Percentiles rank a stretch among this genome's conserved stretches.
Evolutionary conservation across 2,888 invertebrate genomes (phyloP).

Genomic region (Eupithecia subfuscata): DNA sequence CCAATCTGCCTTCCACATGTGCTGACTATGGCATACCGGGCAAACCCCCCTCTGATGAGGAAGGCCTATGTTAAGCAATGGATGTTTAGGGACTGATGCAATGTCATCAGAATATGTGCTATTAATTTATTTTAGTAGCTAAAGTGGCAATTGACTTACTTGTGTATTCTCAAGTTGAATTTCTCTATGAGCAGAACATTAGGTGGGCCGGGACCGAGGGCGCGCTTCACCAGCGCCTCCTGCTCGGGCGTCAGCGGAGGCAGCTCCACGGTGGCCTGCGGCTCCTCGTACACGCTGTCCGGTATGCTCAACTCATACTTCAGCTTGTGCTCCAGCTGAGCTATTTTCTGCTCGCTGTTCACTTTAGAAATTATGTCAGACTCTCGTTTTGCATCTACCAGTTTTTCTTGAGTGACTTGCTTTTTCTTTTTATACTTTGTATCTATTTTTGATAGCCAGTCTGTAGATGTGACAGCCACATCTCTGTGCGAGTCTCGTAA

Average conservation of each 20-base stretch:
- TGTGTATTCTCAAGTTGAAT: conserved; percentile 79
- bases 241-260: conserved; percentile 88
- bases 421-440: conserved; percentile 75
- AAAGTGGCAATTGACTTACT: conserved; percentile 52
- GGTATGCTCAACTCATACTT: conserved; percentile 79
- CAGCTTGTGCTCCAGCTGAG: conserved; percentile 72
- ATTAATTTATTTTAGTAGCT: too few species aligned
- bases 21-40: not conserved
- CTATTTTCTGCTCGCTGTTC: conserved; percentile 74
- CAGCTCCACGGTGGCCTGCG: conserved; percentile 72
- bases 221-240: conserved; percentile 82
- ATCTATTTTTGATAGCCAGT: conserved; percentile 83
- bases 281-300: conserved; percentile 77
- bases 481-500: conserved; percentile 83
- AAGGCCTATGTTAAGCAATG: too few species aligned
- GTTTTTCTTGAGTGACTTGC: conserved; percentile 69
- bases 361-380: conserved; percentile 77
- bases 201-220: conserved; percentile 84
- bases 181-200: conserved; percentile 87
- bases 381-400: conserved; percentile 76
- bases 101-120: too few species aligned
- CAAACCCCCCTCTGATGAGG: too few species aligned
- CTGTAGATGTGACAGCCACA: conserved; percentile 73
- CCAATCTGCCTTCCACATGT: too few species aligned
- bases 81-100: too few species aligned